Evolutionary conservation across 2,888 invertebrate species (phyloP).

Genomic region (Plebejus melissa): DNA sequence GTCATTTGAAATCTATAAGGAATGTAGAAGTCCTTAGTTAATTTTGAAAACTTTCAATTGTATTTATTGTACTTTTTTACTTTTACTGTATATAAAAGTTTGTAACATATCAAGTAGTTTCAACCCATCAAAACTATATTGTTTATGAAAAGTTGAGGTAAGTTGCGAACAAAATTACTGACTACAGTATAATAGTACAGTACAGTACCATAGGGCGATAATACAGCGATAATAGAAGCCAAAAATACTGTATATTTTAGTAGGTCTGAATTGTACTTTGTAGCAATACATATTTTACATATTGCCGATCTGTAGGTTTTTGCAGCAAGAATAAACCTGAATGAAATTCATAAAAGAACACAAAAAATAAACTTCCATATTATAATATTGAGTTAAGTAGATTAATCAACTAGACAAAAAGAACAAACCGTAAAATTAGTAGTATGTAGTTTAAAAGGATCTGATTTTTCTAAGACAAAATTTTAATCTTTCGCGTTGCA

Average conservation of each 20-base stretch:
- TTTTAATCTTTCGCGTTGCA: no score
- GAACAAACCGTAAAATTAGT: not conserved
- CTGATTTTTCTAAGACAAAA: not conserved
- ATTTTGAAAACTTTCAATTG: not conserved
- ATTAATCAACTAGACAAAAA: not conserved
- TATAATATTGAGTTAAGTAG: not conserved
- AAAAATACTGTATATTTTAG: not conserved
- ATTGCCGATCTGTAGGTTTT: not conserved
- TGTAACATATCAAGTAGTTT: not conserved
- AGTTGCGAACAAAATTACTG: not conserved
- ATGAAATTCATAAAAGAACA: not conserved
- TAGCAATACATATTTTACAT: not conserved
- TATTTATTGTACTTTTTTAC: not conserved
- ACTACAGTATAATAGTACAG: no score
- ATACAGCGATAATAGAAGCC: not conserved
- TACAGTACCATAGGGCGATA: no score
- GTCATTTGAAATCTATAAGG: slow-evolving; percentile 14
- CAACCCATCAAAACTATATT: not conserved
- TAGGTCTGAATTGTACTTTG: not conserved
- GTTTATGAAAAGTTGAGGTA: not conserved
- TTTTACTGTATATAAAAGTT: not conserved
- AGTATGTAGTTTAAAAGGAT: not conserved
- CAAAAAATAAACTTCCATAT: not conserved
- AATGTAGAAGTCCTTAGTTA: not conserved
- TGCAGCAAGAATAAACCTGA: not conserved